A percentile compares a stretch with the other conserved stretches of the same genome.
Evolutionary conservation across 1,140 invertebrate species (phyloP).

Genomic region (Ooceraea biroi): DNA sequence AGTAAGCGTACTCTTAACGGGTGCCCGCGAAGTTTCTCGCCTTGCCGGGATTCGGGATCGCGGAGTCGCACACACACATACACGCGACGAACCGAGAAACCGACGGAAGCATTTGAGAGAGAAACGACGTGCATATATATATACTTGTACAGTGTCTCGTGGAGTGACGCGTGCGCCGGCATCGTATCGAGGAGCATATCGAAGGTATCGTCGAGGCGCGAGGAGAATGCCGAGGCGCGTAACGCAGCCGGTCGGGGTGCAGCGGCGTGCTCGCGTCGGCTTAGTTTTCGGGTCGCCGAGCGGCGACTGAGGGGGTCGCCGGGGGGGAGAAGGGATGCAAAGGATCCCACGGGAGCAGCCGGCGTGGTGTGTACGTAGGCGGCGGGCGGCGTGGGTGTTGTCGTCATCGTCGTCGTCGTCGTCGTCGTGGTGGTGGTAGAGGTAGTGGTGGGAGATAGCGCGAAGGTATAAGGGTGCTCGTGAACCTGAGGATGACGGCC

Average conservation of each 20-base stretch:
- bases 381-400: conserved; percentile 29
- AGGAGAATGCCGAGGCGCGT: conserved; percentile 66
- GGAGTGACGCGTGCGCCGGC: not conserved
- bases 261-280: conserved; percentile 63
- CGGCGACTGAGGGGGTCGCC: conserved; percentile 74
- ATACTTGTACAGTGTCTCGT: too few species aligned
- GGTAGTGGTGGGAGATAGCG: conserved; percentile 2
- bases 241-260: conserved; percentile 46
- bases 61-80: too few species aligned
- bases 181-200: not conserved
- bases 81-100: too few species aligned
- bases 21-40: too few species aligned
- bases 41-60: too few species aligned
- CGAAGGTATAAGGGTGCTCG: not conserved
- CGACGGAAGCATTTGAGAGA: too few species aligned
- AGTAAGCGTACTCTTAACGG: too few species aligned
- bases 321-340: conserved; percentile 43
- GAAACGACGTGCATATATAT: too few species aligned
- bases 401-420: too few species aligned
- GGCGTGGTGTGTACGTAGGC: conserved; percentile 49
- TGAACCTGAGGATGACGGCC: conserved; percentile 60
- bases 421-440: not conserved
- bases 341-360: conserved; percentile 56
- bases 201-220: not conserved
- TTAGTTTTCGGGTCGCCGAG: conserved; percentile 73